Evolutionary conservation across 2,888 invertebrate genomes (phyloP), one percentile per base, ranked within the genome.

Genomic region (Helicoverpa assulta): DNA sequence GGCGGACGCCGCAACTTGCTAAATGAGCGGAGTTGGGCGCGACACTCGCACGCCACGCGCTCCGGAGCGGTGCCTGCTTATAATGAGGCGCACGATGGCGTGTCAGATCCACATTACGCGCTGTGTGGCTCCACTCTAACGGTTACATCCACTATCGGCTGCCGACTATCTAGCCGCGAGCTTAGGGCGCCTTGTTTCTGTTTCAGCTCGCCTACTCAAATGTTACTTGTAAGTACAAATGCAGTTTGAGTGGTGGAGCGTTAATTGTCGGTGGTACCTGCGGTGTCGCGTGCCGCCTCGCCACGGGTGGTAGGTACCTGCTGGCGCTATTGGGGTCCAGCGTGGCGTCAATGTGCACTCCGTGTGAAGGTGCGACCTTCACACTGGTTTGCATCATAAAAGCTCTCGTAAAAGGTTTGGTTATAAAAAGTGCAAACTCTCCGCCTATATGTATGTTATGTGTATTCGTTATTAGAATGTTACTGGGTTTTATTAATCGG

Each of bases 371-470:
- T n/a, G n/a, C 33, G 10, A 33, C 33, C 33, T 33, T 10, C 10
- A 33, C 33, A 33, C 33, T 73, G 69, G 43, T 70, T 56, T 54
- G 40, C 47, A 19, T 54, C 62, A 68, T 80, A 76, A 80, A 78
- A 61, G 56, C 63, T 53, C 37, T 52, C 55, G 50, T 65, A 21
- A 67, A 62, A 58, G 60, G 70, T 58, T 64, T 61, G 52, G 51
- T 52, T 53, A 76, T 81, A 77, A 81, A 80, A 64, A 53, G 37
- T 67, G 62, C 70, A 81, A 73, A 73, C 73, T 66, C 73, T 66
- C 56, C 54, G 40, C 52, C 57, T 67, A 33, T 10, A 10, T 33
- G 68, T 69, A 53, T 68, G 56, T 66, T 72, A 76, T 58, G 64
- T 56, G 56, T 50, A 53, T 58, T 57, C 57, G 55, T 58, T 69